Percentiles rank a stretch among this genome's conserved stretches.
Conservation (phyloP, 2,888 invertebrate species). For the Calliphora vomitoria region DNA sequence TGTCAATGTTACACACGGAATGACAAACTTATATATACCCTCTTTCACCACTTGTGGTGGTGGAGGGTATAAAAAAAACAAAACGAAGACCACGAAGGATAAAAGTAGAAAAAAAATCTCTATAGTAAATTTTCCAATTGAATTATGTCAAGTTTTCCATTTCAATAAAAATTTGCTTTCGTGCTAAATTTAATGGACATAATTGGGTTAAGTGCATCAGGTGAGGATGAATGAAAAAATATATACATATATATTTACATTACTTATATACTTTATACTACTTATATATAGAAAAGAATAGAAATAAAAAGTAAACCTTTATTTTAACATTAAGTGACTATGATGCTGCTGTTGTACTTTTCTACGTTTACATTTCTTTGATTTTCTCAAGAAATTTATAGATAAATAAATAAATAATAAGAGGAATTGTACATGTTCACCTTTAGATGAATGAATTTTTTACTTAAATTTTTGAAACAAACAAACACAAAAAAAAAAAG, state of each 20-base stretch:
- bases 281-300: background rate
- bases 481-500: background rate
- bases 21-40: no score
- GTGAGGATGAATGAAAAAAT: constrained; percentile 51
- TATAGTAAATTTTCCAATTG: constrained; percentile 69
- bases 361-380: constrained; percentile 7
- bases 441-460: constrained; percentile 18
- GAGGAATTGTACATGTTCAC: constrained; percentile 21
- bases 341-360: background rate
- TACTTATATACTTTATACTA: background rate
- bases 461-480: background rate
- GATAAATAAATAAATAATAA: constrained; percentile 36
- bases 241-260: background rate
- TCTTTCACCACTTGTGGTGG: no score
- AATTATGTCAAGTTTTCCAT: constrained; percentile 75
- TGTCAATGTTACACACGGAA: no score
- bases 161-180: constrained; percentile 73
- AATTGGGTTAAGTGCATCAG: constrained; percentile 75
- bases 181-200: constrained; percentile 75
- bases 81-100: constrained; percentile 36
- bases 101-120: constrained; percentile 47
- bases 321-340: constrained; percentile 13
- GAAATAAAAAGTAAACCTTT: constrained; percentile 17
- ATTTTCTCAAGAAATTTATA: constrained; percentile 12
- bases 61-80: no score